phyloP scores from a whole-genome alignment of 2,888 invertebrate species.

The Dascillus cervinus region DNA sequence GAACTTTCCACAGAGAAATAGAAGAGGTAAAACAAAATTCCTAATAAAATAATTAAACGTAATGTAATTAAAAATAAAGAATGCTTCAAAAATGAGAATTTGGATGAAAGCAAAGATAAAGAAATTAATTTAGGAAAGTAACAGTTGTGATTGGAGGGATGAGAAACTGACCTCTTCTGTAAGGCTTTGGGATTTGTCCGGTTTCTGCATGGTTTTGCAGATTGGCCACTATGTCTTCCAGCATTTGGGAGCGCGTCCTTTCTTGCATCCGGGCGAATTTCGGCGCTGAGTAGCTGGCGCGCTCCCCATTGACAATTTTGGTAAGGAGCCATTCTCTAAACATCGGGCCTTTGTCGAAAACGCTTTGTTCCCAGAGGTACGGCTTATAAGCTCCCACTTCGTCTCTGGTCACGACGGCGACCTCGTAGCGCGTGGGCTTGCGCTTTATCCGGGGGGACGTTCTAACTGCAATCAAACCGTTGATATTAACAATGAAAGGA shows the following conservation, averaged over 20 bases:
- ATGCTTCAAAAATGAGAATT: too few species aligned
- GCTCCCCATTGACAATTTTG: conserved; percentile 88
- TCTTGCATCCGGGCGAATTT: conserved; percentile 95
- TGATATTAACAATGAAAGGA: too few species aligned
- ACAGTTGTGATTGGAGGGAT: too few species aligned
- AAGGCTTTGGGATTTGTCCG: conserved; percentile 92
- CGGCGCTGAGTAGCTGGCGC: conserved; percentile 89
- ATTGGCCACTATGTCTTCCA: conserved; percentile 90
- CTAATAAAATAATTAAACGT: too few species aligned
- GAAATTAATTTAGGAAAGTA: too few species aligned
- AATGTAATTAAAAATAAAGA: too few species aligned
- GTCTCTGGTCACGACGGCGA: conserved; percentile 87
- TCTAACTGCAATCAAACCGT: conserved; percentile 57
- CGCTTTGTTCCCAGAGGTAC: conserved; percentile 91
- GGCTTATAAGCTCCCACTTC: conserved; percentile 95
- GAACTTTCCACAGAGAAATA: too few species aligned
- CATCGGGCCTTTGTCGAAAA: conserved; percentile 91
- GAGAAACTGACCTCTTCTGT: conserved; percentile 58
- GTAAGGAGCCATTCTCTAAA: conserved; percentile 91
- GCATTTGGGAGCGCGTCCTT: conserved; percentile 85
- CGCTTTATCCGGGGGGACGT: conserved; percentile 82
- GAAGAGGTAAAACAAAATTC: too few species aligned
- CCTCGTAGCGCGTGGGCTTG: conserved; percentile 82
- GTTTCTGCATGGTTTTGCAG: conserved; percentile 91
- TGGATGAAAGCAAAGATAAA: too few species aligned